These are phyloP conservation scores for Periplaneta americana DNA, from an alignment of 1,140 invertebrate species.

Conservation along the genomic window DNA sequence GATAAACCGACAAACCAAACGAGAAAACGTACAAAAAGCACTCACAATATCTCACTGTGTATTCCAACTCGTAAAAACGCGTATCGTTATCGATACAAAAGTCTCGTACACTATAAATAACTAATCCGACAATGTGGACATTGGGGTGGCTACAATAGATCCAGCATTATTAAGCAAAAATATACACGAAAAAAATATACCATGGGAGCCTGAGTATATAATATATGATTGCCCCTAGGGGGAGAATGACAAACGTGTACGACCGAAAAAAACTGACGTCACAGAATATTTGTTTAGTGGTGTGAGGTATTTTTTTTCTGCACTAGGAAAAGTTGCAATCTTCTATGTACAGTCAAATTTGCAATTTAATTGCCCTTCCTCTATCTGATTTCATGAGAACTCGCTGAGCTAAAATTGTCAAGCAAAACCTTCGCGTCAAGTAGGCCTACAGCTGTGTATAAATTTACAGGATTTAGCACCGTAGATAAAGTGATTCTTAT, in stretches of 20 bases:
- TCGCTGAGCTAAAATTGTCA: too few species aligned
- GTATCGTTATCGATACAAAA: not conserved
- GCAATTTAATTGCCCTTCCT: not conserved
- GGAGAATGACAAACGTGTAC: not conserved
- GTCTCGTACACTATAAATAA: not conserved
- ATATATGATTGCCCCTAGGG: not conserved
- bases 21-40: not conserved
- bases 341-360: not conserved
- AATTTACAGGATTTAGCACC: too few species aligned
- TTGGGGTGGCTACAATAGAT: not conserved
- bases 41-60: not conserved
- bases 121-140: not conserved
- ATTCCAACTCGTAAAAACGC: not conserved
- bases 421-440: too few species aligned
- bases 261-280: not conserved
- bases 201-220: not conserved
- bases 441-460: too few species aligned
- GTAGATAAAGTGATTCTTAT: too few species aligned
- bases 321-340: not conserved
- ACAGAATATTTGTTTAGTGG: not conserved
- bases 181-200: not conserved
- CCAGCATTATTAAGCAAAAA: not conserved
- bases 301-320: not conserved
- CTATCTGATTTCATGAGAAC: too few species aligned
- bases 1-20: not conserved